These are phyloP conservation scores for Oncorhynchus nerka DNA, from an alignment of 2,113 vertebrate genomes.

Conservation along the genomic window DNA sequence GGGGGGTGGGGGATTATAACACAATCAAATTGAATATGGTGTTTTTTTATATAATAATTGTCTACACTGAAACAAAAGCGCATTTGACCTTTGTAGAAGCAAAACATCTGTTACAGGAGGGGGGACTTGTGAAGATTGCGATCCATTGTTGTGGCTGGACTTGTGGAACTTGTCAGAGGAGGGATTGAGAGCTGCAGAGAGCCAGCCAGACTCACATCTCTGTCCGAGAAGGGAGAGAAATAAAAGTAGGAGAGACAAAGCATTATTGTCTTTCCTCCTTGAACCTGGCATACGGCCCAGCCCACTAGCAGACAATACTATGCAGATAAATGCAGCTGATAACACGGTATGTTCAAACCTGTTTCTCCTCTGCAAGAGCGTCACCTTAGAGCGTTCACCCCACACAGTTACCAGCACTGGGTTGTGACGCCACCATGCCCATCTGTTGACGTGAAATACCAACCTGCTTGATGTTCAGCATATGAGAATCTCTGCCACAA, in stretches of 20 bases:
- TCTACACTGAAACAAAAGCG: slow-evolving; percentile 8
- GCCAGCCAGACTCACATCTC: slow-evolving; percentile 47
- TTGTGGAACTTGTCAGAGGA: slow-evolving; percentile 37
- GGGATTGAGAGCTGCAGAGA: not conserved
- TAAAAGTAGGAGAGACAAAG: slow-evolving; percentile 62
- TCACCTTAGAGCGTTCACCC: slow-evolving; percentile 52
- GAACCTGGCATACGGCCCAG: slow-evolving; percentile 83
- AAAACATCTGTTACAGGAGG: not conserved
- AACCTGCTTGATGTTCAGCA: slow-evolving; percentile 77
- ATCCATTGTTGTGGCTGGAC: slow-evolving; percentile 54
- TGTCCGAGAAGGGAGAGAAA: slow-evolving; percentile 41
- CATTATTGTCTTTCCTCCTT: slow-evolving; percentile 73
- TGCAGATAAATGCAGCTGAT: slow-evolving; percentile 92
- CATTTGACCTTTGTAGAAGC: not conserved
- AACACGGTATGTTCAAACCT: slow-evolving; percentile 88
- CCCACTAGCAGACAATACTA: slow-evolving; percentile 84
- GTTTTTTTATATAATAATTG: slow-evolving; percentile 8
- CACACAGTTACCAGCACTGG: slow-evolving; percentile 77
- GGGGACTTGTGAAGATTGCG: slow-evolving; percentile 22
- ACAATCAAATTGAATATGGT: slow-evolving; percentile 27
- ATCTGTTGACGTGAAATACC: slow-evolving; percentile 81
- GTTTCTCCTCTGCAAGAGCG: slow-evolving; percentile 74
- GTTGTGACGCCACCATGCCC: slow-evolving; percentile 84
- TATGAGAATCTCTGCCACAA: slow-evolving; percentile 88
- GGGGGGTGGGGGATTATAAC: slow-evolving; percentile 26